phyloP scores from a whole-genome alignment of 2,113 vertebrate species.

The Australoheros scitulus region DNA sequence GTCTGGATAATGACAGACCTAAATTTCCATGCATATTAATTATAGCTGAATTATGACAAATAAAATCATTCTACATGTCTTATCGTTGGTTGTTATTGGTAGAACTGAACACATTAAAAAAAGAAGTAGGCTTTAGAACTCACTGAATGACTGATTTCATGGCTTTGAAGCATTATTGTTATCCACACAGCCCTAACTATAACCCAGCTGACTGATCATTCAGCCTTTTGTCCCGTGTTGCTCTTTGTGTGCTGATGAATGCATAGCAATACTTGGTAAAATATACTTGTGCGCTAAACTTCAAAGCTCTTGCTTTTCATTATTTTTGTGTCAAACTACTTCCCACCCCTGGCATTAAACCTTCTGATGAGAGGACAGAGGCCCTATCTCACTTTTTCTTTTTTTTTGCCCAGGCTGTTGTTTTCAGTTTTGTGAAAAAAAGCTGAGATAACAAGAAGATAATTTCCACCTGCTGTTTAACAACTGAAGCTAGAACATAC shows the following conservation, averaged over 20 bases:
- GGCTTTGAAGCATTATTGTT: neutral
- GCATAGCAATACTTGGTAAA: neutral
- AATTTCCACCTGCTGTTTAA: conserved; percentile 60
- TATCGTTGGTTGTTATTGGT: too few relatives aligned
- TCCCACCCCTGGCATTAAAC: neutral
- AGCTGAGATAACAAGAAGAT: conserved; percentile 46
- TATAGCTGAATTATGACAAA: too few relatives aligned
- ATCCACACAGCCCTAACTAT: neutral
- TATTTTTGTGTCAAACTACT: neutral
- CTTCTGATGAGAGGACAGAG: neutral
- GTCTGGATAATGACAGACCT: neutral
- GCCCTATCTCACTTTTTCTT: neutral
- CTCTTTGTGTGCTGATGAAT: neutral
- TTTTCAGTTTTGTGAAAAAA: conserved; percentile 33
- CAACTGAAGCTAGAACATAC: conserved; percentile 25
- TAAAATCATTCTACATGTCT: too few relatives aligned
- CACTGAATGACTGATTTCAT: neutral
- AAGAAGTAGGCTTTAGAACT: neutral
- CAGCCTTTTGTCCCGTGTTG: neutral
- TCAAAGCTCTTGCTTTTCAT: neutral
- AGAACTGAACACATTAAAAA: too few relatives aligned
- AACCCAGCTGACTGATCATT: neutral
- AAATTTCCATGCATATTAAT: neutral
- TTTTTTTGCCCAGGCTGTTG: neutral
- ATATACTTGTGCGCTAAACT: neutral